Percentiles rank a stretch among this genome's conserved stretches.
These are phyloP conservation scores for Zootoca vivipara DNA, from an alignment of 2,113 vertebrate genomes.

Conservation along the genomic window DNA sequence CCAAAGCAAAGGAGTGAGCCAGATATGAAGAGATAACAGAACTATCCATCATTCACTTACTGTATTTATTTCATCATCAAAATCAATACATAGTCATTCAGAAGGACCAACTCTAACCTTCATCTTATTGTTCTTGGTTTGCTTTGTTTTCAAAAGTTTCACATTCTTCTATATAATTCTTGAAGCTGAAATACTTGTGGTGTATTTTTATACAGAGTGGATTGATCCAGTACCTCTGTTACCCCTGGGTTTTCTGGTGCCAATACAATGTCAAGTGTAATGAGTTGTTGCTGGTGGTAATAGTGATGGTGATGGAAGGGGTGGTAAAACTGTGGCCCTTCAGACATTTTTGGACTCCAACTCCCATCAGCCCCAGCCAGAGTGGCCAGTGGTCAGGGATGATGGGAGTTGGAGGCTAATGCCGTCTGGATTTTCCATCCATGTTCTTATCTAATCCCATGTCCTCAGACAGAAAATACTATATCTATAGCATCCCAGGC, in stretches of 20 bases:
- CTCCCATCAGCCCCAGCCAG: no score
- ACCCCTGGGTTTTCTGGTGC: neutral
- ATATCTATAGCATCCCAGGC: no score
- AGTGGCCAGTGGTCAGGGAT: no score
- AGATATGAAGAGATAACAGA: conserved; percentile 56
- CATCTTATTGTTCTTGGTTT: conserved; percentile 62
- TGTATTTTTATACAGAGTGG: neutral
- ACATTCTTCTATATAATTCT: conserved; percentile 49
- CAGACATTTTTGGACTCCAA: no score
- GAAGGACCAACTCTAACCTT: conserved; percentile 45
- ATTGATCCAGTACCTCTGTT: neutral
- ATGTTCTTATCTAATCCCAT: no score
- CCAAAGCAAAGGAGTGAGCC: conserved; percentile 58
- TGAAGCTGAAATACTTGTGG: conserved; percentile 17
- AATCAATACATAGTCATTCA: conserved; percentile 70
- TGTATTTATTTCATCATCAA: conserved; percentile 57
- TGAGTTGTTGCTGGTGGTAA: neutral
- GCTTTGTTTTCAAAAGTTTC: conserved; percentile 65
- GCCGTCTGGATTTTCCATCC: no score
- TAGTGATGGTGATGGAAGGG: neutral
- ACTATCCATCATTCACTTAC: conserved; percentile 62
- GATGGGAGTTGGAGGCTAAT: no score
- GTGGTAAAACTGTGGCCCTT: neutral
- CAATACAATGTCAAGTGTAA: neutral
- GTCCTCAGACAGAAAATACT: neutral